phyloP scores from a whole-genome alignment of 2,888 invertebrate genomes.

The Orthonevra nobilis region DNA sequence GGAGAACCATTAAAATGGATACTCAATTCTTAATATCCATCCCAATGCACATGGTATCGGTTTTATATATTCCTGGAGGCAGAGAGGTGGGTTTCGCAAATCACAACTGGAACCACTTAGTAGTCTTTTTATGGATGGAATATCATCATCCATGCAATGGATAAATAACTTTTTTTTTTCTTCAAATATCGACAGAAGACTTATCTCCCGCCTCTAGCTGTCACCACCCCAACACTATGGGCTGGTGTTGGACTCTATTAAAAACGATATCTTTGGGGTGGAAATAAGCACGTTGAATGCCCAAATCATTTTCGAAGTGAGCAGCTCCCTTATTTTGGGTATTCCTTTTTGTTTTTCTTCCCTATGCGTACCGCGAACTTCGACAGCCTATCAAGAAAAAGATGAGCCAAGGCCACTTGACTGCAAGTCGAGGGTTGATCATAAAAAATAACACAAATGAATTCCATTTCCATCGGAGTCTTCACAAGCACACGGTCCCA shows the following conservation, averaged over 20 bases:
- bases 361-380: no score
- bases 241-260: constrained; percentile 28
- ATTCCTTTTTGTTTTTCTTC: background rate
- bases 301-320: constrained; percentile 33
- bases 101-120: constrained; percentile 17
- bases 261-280: constrained; percentile 5
- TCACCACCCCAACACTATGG: no score
- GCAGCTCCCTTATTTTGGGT: constrained; percentile 16
- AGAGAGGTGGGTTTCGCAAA: constrained; percentile 21
- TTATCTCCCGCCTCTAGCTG: no score
- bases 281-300: constrained; percentile 18
- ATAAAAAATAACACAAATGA: background rate
- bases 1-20: constrained; percentile 37
- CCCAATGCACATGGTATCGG: background rate
- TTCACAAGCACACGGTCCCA: constrained; percentile 5
- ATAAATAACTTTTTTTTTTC: no score
- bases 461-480: constrained; percentile 3
- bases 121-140: constrained; percentile 14
- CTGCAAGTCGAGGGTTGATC: background rate
- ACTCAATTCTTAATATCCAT: no score
- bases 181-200: no score
- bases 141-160: constrained; percentile 18
- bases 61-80: constrained; percentile 2
- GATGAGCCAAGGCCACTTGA: constrained; percentile 31
- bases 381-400: background rate